Evolutionary conservation across 2,888 invertebrate genomes (phyloP).

Genomic region (Rhopalosiphum nymphaeae): DNA sequence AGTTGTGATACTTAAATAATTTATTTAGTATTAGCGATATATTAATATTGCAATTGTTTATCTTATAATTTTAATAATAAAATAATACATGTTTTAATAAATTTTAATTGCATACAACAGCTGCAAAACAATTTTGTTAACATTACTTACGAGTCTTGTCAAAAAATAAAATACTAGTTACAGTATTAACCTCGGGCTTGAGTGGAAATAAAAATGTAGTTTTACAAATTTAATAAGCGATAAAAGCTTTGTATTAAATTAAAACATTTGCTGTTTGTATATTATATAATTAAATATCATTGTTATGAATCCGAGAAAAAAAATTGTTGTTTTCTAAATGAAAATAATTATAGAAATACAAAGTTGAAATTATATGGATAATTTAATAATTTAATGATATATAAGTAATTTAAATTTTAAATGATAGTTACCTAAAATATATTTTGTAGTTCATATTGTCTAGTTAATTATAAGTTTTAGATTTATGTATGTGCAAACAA

Average conservation of each 20-base stretch:
- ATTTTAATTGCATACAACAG: neutral
- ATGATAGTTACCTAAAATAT: neutral
- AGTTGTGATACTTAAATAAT: neutral
- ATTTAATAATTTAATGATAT: too few relatives aligned
- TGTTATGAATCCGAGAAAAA: neutral
- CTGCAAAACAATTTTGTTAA: neutral
- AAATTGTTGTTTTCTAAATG: neutral
- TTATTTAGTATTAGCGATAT: neutral
- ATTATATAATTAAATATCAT: neutral
- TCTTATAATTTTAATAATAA: neutral
- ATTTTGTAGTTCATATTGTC: neutral
- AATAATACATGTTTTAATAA: neutral
- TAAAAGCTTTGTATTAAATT: conserved; percentile 6
- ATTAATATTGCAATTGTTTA: neutral
- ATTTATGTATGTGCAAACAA: neutral
- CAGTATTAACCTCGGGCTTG: neutral
- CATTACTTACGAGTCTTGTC: neutral
- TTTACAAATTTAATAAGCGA: neutral
- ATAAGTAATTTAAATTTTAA: neutral
- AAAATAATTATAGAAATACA: neutral
- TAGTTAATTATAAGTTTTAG: neutral
- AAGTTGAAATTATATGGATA: too few relatives aligned
- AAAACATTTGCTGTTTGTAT: neutral
- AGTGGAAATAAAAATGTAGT: neutral
- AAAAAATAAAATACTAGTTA: neutral